A percentile compares a stretch with the other conserved stretches of the same genome.
phyloP scores from a whole-genome alignment of 2,113 vertebrate genomes.

The Oryzias woworae region DNA sequence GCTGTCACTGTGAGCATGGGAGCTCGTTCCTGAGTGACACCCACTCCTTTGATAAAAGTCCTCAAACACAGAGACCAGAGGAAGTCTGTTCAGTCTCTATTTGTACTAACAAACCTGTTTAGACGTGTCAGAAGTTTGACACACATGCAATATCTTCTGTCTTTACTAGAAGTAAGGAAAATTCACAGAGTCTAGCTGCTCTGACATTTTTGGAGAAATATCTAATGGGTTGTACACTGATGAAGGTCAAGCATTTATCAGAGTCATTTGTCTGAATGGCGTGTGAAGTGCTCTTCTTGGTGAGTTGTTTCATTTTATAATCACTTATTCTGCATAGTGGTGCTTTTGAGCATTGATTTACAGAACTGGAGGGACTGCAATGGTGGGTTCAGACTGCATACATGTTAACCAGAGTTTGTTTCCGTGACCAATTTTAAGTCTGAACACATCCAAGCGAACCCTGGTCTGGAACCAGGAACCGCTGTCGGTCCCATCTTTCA shows the following conservation, averaged over 20 bases:
- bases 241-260: conserved; percentile 73
- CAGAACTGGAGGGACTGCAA: conserved; percentile 36
- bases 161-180: conserved; percentile 7
- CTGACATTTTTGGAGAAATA: conserved; percentile 46
- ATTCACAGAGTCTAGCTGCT: not conserved
- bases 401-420: too few species aligned
- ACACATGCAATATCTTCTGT: conserved; percentile 10
- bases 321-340: conserved; percentile 53
- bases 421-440: too few species aligned
- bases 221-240: conserved; percentile 51
- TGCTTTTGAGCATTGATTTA: conserved; percentile 32
- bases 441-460: too few species aligned
- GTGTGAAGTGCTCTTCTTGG: conserved; percentile 65
- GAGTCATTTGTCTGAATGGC: conserved; percentile 59
- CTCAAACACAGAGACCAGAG: not conserved
- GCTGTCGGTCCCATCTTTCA: too few species aligned
- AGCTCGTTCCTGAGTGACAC: not conserved
- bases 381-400: conserved; percentile 1
- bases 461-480: too few species aligned
- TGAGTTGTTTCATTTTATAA: conserved; percentile 60
- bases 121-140: not conserved
- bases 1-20: not conserved
- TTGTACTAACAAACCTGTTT: conserved; percentile 18
- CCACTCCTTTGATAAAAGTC: not conserved
- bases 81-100: conserved; percentile 20